Evolutionary conservation across 1,140 invertebrate genomes (phyloP), one percentile per base, ranked within the genome.

Genomic region (Drosophila nasuta): DNA sequence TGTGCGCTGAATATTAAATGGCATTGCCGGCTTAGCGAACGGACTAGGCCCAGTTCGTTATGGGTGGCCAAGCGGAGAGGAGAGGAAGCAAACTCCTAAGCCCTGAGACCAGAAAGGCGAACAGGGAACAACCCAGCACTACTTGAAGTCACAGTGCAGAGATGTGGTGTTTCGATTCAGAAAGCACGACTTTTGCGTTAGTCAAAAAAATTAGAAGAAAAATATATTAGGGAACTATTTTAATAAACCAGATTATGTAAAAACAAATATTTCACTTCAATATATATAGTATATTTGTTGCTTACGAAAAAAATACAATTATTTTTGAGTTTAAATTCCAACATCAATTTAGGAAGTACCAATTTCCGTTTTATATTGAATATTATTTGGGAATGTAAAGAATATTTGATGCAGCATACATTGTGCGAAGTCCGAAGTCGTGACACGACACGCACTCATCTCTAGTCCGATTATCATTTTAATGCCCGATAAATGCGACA

Each of bases 401-500:
- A 25, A 25, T 25, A 25, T 25, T 25, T 25, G 3, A 25, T 25
- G 20, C 3, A 25, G 20, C 20, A 25, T 2, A 25, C 20, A 25
- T 4, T 25, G 20, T 25, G 20, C 20, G 20, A 25, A 25, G 20
- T 25, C 3, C 20, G 20, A 25, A 25, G 20, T 25, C 38, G 54
- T 57, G n/a, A 43, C 15, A 52, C 62, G 62, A 17, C 48, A 46
- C 63, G 41, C 41, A 11, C 63, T 10, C 63, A 33, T 30, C 63
- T 0, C 63, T 65, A 65, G 63, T 49, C 43, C 48, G 73, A 91
- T 91, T 91, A 91, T 90, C 89, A 91, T 91, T 91, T 91, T 91
- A 91, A 91, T 91, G 90, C 85, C 67, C 82, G 82, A 87, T 90
- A 90, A 91, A 90, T 90, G 81, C 82, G 87, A 91, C 85, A 90